Conservation (phyloP, 2,113 vertebrate species). For the cattle (Bos taurus) region DNA sequence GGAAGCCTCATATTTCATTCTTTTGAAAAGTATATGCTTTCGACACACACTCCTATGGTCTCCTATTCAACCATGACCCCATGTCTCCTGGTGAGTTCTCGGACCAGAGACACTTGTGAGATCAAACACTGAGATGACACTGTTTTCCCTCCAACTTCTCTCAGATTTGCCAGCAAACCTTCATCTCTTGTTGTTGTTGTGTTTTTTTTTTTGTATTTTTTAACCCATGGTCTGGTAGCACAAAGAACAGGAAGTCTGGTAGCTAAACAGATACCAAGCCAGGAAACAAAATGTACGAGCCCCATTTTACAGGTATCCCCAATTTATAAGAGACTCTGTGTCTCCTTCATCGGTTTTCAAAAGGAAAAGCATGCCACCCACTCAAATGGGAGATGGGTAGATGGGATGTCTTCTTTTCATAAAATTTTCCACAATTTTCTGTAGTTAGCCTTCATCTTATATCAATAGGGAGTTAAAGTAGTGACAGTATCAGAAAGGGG, state of each 20-base stretch:
- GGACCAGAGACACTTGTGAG: neutral
- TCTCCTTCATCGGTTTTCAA: neutral
- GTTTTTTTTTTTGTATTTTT: no score
- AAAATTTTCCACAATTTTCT: neutral
- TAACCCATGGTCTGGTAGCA: neutral
- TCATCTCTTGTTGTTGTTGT: neutral
- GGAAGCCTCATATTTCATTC: neutral
- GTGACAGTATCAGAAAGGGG: neutral
- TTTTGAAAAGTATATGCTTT: neutral
- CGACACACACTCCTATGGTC: no score
- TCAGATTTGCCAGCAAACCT: neutral
- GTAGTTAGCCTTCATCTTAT: neutral
- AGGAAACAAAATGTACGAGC: neutral
- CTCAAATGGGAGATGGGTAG: neutral
- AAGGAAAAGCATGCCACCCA: neutral
- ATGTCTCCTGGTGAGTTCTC: neutral
- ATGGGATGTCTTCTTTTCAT: neutral
- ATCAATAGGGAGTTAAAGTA: neutral
- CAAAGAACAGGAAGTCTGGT: neutral
- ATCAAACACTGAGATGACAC: neutral
- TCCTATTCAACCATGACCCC: neutral
- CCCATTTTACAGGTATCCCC: neutral
- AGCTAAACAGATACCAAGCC: neutral
- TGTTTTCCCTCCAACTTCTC: neutral
- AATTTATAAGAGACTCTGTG: neutral